Evolutionary conservation across 1,140 invertebrate species (phyloP), one percentile per base, ranked within the genome.

Genomic region (Hypothenemus hampei): DNA sequence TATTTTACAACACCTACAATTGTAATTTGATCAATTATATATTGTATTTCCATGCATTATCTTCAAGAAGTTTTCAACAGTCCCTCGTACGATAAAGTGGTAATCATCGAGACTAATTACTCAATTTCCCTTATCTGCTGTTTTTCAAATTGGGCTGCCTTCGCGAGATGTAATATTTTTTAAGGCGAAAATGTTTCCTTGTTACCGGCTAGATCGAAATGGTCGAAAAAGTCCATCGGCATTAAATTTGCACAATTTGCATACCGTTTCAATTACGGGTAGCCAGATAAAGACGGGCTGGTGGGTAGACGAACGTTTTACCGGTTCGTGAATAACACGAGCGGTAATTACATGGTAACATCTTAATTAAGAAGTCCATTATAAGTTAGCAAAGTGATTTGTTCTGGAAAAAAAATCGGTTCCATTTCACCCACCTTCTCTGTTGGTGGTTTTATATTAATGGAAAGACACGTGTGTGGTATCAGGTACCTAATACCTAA

Each of bases 301-400:
- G 45, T 47, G 29, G 45, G 45, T 19, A 45, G 43, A n/a, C 23
- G 43, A 20, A 45, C 43, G 29, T 11, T 24, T 45, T 15, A 29
- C 39, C n/a, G 22, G 20, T 21, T 5, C 39, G 20, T 21, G 20
- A 41, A 41, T 2, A 45, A 45, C 22, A 45, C 43, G 20, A 21
- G 45, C 35, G 45, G 18, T 47, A 47, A 47, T 47, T 47, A 47
- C 45, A 16, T 4, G n/a, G 45, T 47, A 19, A 47, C 45, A 31
- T 31, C 29, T 47, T 47, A 31, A 50, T 50, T 39, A 50, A 36
- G 29, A 20, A 39, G 37, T 24, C 21, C 35, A 41, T 26, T 39
- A 26, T 29, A 50, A 8, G 37, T 16, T 5, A 16, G 2, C 20
- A 3, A 50, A 23, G 48, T 50, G 21, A 41, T 29, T 29, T 29